Evolutionary conservation across 2,888 invertebrate genomes (phyloP), one percentile per base, ranked within the genome.

Genomic region (Drosophila colorata): DNA sequence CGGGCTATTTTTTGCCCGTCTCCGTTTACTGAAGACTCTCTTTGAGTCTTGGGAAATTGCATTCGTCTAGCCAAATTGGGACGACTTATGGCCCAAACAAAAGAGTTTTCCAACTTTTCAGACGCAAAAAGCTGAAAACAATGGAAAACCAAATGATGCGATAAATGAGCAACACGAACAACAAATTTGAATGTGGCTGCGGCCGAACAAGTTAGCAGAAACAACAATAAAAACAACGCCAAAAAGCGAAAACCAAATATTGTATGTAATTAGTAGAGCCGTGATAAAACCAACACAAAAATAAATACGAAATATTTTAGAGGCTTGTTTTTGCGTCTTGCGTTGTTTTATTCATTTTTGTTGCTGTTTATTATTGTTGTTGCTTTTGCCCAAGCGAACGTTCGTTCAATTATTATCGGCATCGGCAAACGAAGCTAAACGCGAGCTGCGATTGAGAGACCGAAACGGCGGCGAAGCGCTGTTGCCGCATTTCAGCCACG

Each of bases 351-450:
- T 11, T 31, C 38, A 31, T 48, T 46, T 37, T n/a, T n/a, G 3
- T 40, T 18, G 52, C 28, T 55, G 35, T 46, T 55, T 46, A 52
- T 41, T 59, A 57, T 70, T 76, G 57, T 47, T 59, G 43, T 63
- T 59, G 68, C 49, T 71, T 61, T 72, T 58, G 58, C 63, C 63
- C 53, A 57, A 60, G 33, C 70, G 69, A 38, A 35, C 53, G 53
- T 67, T 65, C 69, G 82, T 81, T 80, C 82, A 80, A 81, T 82
- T 80, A 80, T 77, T 71, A 74, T 81, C 71, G 81, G 74, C 71
- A 70, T 59, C 73, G 70, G 48, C 40, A 60, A 71, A 72, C 74
- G 71, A 71, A 75, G 72, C 59, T 41, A 31, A 69, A 64, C 14
- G 51, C 61, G 59, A 63, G 41, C 43, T 48, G 53, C 61, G 57